These are phyloP conservation scores for Zophobas morio DNA, from an alignment of 1,140 invertebrate genomes.

Conservation along the genomic window DNA sequence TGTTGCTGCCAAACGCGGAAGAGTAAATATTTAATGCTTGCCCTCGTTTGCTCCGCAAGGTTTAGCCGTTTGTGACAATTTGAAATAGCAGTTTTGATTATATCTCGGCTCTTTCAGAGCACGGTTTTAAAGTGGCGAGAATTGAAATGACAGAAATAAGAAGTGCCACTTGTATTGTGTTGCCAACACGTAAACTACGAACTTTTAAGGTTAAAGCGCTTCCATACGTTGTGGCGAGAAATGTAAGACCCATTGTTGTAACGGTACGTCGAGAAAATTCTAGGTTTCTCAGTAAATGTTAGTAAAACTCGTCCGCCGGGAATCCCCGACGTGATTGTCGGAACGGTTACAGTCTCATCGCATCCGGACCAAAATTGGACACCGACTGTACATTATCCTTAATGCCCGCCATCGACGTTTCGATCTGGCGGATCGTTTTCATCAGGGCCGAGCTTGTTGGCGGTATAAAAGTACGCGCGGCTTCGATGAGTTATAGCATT, in stretches of 20 bases:
- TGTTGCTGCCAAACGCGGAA: no score
- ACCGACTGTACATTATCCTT: background rate
- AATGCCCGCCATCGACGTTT: background rate
- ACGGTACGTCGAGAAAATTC: slow-evolving; percentile 2
- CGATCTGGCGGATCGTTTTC: background rate
- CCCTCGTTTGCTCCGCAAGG: no score
- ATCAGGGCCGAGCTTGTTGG: no score
- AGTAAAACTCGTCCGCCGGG: background rate
- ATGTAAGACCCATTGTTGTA: slow-evolving; percentile 13
- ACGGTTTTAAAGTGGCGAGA: no score
- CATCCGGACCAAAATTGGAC: slow-evolving; percentile 10
- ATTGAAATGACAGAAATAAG: background rate
- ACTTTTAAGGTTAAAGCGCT: slow-evolving; percentile 3
- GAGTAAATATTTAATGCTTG: no score
- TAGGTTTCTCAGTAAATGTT: slow-evolving; percentile 16
- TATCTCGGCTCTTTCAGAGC: no score
- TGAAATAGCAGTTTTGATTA: no score
- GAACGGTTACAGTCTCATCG: background rate
- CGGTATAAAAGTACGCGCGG: no score
- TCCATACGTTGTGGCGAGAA: background rate
- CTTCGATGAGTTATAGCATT: slow-evolving; percentile 39
- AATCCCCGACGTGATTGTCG: background rate
- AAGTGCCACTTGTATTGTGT: slow-evolving; percentile 7
- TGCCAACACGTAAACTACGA: slow-evolving; percentile 8
- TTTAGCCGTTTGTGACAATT: no score